Conservation (phyloP, 2,113 vertebrate species). For the Odontesthes bonariensis region DNA sequence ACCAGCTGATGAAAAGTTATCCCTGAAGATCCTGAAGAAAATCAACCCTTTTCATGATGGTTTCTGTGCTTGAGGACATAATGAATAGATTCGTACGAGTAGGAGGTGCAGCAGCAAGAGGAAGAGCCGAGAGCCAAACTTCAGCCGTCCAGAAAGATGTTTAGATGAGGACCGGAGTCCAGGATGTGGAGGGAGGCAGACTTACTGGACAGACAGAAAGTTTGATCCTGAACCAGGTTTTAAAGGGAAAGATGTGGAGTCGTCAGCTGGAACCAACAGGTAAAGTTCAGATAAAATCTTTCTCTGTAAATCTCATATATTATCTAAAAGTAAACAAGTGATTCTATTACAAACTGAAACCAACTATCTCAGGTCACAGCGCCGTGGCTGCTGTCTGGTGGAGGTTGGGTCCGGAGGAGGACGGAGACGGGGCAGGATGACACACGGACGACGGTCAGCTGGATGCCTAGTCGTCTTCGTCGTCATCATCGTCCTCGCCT, state of each 20-base stretch:
- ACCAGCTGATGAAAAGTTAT: neutral
- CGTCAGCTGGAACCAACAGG: slow-evolving; percentile 25
- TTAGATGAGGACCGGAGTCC: neutral
- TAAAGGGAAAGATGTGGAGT: slow-evolving; percentile 40
- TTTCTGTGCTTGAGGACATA: slow-evolving; percentile 11
- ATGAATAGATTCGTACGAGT: neutral
- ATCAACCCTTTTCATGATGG: neutral
- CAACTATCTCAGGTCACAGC: slow-evolving; percentile 29
- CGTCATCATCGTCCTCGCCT: slow-evolving; percentile 69
- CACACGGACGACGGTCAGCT: neutral
- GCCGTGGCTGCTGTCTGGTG: slow-evolving; percentile 4
- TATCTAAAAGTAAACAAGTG: slow-evolving; percentile 60
- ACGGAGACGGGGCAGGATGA: slow-evolving; percentile 35
- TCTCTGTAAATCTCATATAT: slow-evolving; percentile 46
- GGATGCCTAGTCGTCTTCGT: slow-evolving; percentile 60
- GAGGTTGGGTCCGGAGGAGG: slow-evolving; percentile 35
- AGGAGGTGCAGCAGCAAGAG: slow-evolving; percentile 7
- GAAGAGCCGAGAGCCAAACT: neutral
- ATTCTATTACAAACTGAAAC: slow-evolving; percentile 51
- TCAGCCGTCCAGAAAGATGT: neutral
- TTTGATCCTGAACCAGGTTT: slow-evolving; percentile 21
- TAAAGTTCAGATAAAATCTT: slow-evolving; percentile 52
- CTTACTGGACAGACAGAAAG: neutral
- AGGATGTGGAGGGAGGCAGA: slow-evolving; percentile 4
- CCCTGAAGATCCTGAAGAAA: slow-evolving; percentile 18